Evolutionary conservation across 2,797 vertebrate species (phyloP).

Genomic region (Danio choprae): DNA sequence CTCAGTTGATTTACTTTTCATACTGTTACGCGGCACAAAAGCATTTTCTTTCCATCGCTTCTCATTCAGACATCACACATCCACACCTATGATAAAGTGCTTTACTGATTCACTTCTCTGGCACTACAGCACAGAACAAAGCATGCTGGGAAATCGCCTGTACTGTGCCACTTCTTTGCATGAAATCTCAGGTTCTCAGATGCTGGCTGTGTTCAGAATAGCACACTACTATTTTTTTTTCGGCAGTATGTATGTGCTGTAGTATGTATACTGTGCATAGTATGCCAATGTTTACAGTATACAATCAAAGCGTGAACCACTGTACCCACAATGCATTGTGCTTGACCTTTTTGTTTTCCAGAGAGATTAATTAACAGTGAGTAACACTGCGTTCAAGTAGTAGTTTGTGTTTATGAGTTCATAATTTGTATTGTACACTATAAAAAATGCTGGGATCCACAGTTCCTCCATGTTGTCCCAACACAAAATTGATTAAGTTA

Average conservation of each 20-base stretch:
- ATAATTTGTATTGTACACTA: too few relatives aligned
- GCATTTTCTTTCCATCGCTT: conserved; percentile 61
- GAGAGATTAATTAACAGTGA: not conserved
- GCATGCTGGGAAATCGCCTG: not conserved
- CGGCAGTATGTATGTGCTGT: too few relatives aligned
- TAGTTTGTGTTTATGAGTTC: too few relatives aligned
- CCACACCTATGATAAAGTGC: conserved; percentile 83
- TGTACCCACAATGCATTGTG: conserved; percentile 12
- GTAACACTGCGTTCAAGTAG: too few relatives aligned
- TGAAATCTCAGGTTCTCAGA: conserved; percentile 15
- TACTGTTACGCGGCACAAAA: conserved; percentile 69
- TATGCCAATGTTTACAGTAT: not conserved
- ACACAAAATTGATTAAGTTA: too few relatives aligned
- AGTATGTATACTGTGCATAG: not conserved
- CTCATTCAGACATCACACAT: conserved; percentile 69
- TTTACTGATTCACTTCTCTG: conserved; percentile 63
- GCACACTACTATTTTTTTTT: not conserved
- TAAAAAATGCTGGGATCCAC: too few relatives aligned
- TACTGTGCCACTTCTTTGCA: conserved; percentile 1
- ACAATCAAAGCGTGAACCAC: not conserved
- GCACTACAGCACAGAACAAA: conserved; percentile 60
- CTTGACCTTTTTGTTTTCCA: not conserved
- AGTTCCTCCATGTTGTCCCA: too few relatives aligned
- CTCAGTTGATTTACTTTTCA: conserved; percentile 66
- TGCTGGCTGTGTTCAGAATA: conserved; percentile 4